These are phyloP conservation scores for Tetragonula carbonaria DNA, from an alignment of 2,888 invertebrate species.

Conservation along the genomic window DNA sequence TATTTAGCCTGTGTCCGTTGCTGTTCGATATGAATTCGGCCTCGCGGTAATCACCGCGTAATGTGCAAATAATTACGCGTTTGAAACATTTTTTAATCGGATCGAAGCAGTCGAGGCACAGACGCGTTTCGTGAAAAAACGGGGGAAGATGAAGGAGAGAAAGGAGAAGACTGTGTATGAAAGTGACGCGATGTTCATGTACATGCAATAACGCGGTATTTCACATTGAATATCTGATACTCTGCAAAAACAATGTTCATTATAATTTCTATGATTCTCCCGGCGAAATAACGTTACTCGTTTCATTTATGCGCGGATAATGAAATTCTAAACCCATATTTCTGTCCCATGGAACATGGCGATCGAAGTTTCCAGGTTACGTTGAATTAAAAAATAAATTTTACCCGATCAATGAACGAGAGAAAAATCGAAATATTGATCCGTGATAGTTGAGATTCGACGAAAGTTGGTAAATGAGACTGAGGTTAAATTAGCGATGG, in stretches of 20 bases:
- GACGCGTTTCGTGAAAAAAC: background rate
- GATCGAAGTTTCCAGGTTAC: background rate
- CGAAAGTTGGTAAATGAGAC: too few species aligned
- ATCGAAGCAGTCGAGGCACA: background rate
- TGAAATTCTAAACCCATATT: background rate
- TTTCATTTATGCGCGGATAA: background rate
- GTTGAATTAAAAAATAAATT: background rate
- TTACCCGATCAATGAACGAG: too few species aligned
- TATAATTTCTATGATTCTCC: background rate
- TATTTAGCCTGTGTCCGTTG: background rate
- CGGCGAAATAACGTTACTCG: too few species aligned
- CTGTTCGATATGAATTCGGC: background rate
- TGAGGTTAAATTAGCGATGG: background rate
- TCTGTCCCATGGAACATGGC: background rate
- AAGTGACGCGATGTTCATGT: background rate
- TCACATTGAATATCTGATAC: too few species aligned
- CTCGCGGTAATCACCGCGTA: background rate
- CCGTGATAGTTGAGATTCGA: too few species aligned
- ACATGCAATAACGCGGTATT: constrained; percentile 2
- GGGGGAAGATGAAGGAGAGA: background rate
- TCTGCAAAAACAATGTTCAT: too few species aligned
- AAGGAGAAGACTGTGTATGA: too few species aligned
- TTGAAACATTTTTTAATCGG: background rate
- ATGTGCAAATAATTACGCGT: constrained; percentile 2
- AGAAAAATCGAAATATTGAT: too few species aligned